Base-by-base conservation (phyloP, 2,888 invertebrate genomes). In the Allacma fusca region DNA sequence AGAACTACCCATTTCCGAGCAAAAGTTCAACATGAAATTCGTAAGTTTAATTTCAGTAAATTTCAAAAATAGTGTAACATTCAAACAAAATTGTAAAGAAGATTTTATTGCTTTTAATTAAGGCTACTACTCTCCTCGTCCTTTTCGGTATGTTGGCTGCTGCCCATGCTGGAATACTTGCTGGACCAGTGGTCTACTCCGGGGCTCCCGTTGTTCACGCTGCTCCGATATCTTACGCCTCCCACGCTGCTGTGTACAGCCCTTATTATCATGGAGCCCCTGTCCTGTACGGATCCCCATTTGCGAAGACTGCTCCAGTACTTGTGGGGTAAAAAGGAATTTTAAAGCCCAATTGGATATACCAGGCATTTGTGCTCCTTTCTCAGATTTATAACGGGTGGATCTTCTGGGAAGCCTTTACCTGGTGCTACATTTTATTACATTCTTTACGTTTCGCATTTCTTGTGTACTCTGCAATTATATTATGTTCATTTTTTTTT, bases 1-100 rank as follows among this genome's bases (percentile, higher is more conserved):
- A n/a, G n/a, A n/a, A n/a, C n/a, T n/a, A n/a, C n/a, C n/a, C n/a
- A n/a, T n/a, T n/a, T 24, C 24, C 23, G 24, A 5, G 5, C 4
- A 64, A 5, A 7, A 43, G 13, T 50, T 75, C 78, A 77, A 59
- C 69, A 80, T 77, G 78, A 78, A 80, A 77, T 65, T 76, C 70
- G 80, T 80, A 78, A 76, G 80, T 75, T 75, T 62, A 50, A 23
- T n/a, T 23, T n/a, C n/a, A n/a, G n/a, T n/a, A n/a, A n/a, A n/a
- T n/a, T n/a, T n/a, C n/a, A n/a, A n/a, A n/a, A n/a, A n/a, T n/a
- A n/a, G n/a, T n/a, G n/a, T n/a, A n/a, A n/a, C n/a, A n/a, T n/a
- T n/a, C n/a, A n/a, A n/a, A n/a, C n/a, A n/a, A n/a, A n/a, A n/a
- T n/a, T n/a, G n/a, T n/a, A n/a, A n/a, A n/a, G n/a, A n/a, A n/a